phyloP scores from a whole-genome alignment of 2,797 vertebrate genomes.

The Lagodon rhomboides region DNA sequence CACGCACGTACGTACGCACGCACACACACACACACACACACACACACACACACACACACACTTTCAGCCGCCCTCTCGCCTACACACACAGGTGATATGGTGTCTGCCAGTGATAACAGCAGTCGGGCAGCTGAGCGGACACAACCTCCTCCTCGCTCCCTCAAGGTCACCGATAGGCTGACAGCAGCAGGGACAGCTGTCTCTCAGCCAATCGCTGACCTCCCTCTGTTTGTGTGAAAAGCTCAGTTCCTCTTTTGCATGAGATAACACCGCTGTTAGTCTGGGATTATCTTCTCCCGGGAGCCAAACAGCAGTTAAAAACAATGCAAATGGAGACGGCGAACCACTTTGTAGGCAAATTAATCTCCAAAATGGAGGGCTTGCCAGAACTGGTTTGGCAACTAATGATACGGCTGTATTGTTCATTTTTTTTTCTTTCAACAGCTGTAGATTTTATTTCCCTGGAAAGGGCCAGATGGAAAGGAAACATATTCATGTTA shows the following conservation, averaged over 20 bases:
- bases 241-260: conserved; percentile 62
- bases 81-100: conserved; percentile 51
- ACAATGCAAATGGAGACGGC: conserved; percentile 52
- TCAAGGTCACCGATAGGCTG: conserved; percentile 62
- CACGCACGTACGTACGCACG: conserved; percentile 17
- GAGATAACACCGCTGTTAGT: conserved; percentile 58
- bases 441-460: conserved; percentile 21
- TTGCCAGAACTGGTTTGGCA: conserved; percentile 7
- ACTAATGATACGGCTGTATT: background rate
- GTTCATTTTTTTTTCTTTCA: background rate
- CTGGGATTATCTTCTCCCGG: conserved; percentile 49
- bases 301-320: conserved; percentile 51
- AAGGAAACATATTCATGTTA: background rate
- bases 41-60: conserved; percentile 21
- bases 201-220: conserved; percentile 55
- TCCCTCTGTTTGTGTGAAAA: conserved; percentile 49
- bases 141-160: conserved; percentile 24
- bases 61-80: background rate
- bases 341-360: conserved; percentile 25
- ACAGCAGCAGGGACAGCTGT: conserved; percentile 41
- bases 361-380: conserved; percentile 5
- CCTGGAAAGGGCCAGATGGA: background rate
- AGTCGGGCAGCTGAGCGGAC: conserved; percentile 50
- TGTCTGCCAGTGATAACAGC: conserved; percentile 66
- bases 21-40: conserved; percentile 23